Evolutionary conservation across 2,113 vertebrate species (phyloP), one percentile per base, ranked within the genome.

Genomic region (Barbus barbus): DNA sequence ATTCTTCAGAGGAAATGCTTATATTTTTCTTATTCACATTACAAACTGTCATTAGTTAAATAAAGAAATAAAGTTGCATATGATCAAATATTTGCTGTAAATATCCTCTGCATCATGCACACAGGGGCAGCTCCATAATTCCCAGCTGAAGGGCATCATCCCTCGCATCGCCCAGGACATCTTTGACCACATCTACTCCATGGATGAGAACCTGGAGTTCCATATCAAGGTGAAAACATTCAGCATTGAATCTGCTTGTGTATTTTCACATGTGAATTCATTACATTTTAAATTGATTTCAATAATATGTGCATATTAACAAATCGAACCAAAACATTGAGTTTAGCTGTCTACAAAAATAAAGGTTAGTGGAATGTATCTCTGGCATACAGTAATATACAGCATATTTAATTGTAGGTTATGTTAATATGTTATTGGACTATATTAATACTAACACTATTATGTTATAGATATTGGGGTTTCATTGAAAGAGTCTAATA

Each of bases 131-230:
- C 94, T 99, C 0, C 98, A 99, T 0, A 95, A 98, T 88, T 90
- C 90, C 16, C 94, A 94, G 20, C 93, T 94, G 83, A 99, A 97
- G 96, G 97, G 98, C 5, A 97, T 99, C 90, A 98, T 99, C 82
- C 97, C 98, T 18, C 96, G 98, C 5, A 99, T 99, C 0, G 90
- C 97, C 12, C 94, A 94, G 11, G 98, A 99, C 92, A 99, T 99
- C 91, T 99, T 99, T 1, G 96, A 97, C 90, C 97, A 99, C 89
- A 99, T 99, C 91, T 99, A 98, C 93, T 97, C 97, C 79, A 99
- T 99, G 98, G 97, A 99, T 26, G 97, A 99, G 89, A 97, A 99
- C 92, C 92, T 99, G 92, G 98, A 99, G 91, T 99, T 99, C 86
- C 98, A 99, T 75, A 99, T 99, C 86, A 99, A 99, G 96, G 98